phyloP scores from a whole-genome alignment of 2,888 invertebrate species.

The Leptogaster cylindrica region DNA sequence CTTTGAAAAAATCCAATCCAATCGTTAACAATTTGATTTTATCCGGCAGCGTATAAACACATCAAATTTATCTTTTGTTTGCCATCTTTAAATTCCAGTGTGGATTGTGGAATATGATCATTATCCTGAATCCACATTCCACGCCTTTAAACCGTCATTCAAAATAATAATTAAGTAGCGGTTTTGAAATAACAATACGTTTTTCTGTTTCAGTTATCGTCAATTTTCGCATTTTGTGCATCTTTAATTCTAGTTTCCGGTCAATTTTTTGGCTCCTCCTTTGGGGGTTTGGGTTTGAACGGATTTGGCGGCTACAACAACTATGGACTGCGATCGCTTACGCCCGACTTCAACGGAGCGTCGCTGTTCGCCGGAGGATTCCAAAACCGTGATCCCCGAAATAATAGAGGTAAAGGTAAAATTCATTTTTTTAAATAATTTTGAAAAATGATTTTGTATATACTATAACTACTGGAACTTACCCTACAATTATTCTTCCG shows the following conservation, averaged over 20 bases:
- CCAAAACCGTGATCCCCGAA: constrained; percentile 56
- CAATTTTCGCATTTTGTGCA: constrained; percentile 56
- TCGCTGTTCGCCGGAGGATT: constrained; percentile 43
- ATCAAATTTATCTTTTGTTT: not conserved
- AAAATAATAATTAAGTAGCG: no score
- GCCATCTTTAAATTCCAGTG: no score
- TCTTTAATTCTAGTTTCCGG: constrained; percentile 57
- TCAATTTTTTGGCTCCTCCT: constrained; percentile 56
- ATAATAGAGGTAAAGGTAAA: constrained; percentile 61
- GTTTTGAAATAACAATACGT: no score
- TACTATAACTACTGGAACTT: constrained; percentile 5
- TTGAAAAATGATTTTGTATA: not conserved
- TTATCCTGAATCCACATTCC: no score
- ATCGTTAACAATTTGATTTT: not conserved
- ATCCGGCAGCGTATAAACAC: not conserved
- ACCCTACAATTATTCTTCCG: no score
- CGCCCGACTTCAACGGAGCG: constrained; percentile 48
- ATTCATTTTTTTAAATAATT: not conserved
- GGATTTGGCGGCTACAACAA: constrained; percentile 36
- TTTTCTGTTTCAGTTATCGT: constrained; percentile 55
- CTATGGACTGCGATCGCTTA: constrained; percentile 46
- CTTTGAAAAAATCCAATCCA: not conserved
- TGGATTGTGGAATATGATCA: no score
- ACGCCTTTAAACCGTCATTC: no score
- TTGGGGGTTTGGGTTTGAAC: no score